Base-by-base conservation (phyloP, 2,888 invertebrate genomes). In the Drosophila meridiana region DNA sequence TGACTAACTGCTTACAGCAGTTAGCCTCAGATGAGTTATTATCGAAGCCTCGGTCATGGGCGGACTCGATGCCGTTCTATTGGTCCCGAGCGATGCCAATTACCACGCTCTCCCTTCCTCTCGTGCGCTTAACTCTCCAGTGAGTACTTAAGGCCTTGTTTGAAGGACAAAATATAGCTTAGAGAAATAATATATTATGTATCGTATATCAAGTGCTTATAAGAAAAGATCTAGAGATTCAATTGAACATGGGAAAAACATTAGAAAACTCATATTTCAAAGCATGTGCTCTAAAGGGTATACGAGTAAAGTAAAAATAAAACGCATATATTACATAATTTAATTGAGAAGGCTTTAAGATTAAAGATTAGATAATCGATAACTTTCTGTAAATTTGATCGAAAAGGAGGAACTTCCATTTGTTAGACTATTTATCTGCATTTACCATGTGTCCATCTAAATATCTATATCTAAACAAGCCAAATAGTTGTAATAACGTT, bases 1-100 rank as follows among this genome's bases (percentile, higher is more conserved):
- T 87, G 80, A 82, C 83, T 85, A 80, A 82, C 74, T 71, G 90
- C 86, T 87, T 87, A 87, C 90, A 89, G 57, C 72, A 64, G 30
- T 63, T 79, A 55, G 60, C 70, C 48, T 38, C 40, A 67, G 57
- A 90, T 87, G 90, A 87, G 82, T 87, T 90, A 87, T 89, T 77
- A 84, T 75, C 69, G 71, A 80, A 14, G 34, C 26, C 13, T 14
- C 30, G 30, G 30, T 42, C 32, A 20, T 40, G 60, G 53, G 14
- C 42, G 45, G 45, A n/a, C 34, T 2, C 20, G 36, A n/a, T n/a
- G 55, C 36, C 14, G 32, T 47, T 52, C 61, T 45, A 81, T 81
- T 81, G 63, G 67, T 76, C 66, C 78, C 63, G 40, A n/a, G 72
- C 20, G 77, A 69, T 69, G 38, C 47, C 55, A 38, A 59, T 47